Percentiles rank a stretch among this genome's conserved stretches.
Evolutionary conservation across 2,888 invertebrate species (phyloP).

Genomic region (Hirtodrosophila alboralis): DNA sequence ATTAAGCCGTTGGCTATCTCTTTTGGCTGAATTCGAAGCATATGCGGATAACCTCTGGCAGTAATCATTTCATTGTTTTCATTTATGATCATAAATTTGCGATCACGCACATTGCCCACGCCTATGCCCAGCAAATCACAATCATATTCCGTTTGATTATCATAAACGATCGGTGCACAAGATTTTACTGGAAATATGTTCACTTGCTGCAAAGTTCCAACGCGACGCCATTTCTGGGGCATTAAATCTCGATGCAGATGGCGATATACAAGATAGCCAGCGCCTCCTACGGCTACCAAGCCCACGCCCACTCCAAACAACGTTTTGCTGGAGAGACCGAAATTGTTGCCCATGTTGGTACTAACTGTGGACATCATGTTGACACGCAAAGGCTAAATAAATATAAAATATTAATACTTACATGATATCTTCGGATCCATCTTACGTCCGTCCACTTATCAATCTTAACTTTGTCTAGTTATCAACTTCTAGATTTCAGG

Average conservation of each 20-base stretch:
- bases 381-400: not conserved
- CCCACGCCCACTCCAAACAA: slow-evolving; percentile 64
- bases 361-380: slow-evolving; percentile 4
- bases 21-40: slow-evolving; percentile 70
- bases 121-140: slow-evolving; percentile 79
- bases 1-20: slow-evolving; percentile 84
- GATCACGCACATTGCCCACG: slow-evolving; percentile 68
- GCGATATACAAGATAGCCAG: slow-evolving; percentile 69
- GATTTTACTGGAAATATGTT: slow-evolving; percentile 82
- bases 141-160: slow-evolving; percentile 45
- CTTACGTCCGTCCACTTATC: too few species aligned
- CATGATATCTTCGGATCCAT: slow-evolving; percentile 14
- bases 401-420: not conserved
- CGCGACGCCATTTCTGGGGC: slow-evolving; percentile 80
- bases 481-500: too few species aligned
- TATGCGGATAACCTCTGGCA: slow-evolving; percentile 80
- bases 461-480: too few species aligned
- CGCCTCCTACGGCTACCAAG: slow-evolving; percentile 60
- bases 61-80: slow-evolving; percentile 75
- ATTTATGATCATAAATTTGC: slow-evolving; percentile 81
- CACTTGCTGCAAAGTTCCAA: slow-evolving; percentile 74
- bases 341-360: slow-evolving; percentile 6
- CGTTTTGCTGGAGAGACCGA: slow-evolving; percentile 30
- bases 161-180: slow-evolving; percentile 66
- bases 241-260: slow-evolving; percentile 69